phyloP scores from a whole-genome alignment of 2,888 invertebrate species.

The Synergus itoensis region DNA sequence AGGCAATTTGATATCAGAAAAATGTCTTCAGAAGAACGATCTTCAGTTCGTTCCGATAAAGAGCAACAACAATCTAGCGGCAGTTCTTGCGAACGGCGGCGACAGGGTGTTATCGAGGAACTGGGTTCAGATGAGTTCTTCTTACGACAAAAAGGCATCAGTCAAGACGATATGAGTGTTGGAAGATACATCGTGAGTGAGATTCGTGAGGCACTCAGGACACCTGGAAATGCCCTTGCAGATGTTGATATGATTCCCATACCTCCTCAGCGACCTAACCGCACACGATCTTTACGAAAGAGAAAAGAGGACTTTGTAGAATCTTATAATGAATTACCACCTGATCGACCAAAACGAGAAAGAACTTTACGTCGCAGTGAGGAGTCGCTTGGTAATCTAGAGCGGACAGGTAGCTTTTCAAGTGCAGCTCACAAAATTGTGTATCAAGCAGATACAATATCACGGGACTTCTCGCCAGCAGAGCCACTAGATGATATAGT shows the following conservation, averaged over 20 bases:
- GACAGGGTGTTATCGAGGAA: conserved; percentile 88
- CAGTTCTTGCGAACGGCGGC: conserved; percentile 80
- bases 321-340: conserved; percentile 68
- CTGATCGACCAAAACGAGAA: conserved; percentile 79
- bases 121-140: conserved; percentile 94
- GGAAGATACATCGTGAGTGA: conserved; percentile 88
- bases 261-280: conserved; percentile 68
- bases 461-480: conserved; percentile 47
- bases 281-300: conserved; percentile 67
- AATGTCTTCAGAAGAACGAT: conserved; percentile 62
- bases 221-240: conserved; percentile 82
- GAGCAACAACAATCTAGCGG: conserved; percentile 82
- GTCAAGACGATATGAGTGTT: conserved; percentile 89
- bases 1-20: conserved; percentile 61
- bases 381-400: conserved; percentile 58
- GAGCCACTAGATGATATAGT: conserved; percentile 74
- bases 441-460: conserved; percentile 65
- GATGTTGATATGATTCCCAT: conserved; percentile 71
- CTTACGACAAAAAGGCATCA: conserved; percentile 89
- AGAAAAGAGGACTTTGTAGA: conserved; percentile 67
- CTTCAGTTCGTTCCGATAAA: conserved; percentile 75
- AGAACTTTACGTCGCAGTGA: conserved; percentile 63
- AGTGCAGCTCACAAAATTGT: conserved; percentile 68
- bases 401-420: conserved; percentile 56
- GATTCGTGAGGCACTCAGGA: conserved; percentile 88